Evolutionary conservation across 1,140 invertebrate genomes (phyloP).

Genomic region (Holcopasites calliopsidis): DNA sequence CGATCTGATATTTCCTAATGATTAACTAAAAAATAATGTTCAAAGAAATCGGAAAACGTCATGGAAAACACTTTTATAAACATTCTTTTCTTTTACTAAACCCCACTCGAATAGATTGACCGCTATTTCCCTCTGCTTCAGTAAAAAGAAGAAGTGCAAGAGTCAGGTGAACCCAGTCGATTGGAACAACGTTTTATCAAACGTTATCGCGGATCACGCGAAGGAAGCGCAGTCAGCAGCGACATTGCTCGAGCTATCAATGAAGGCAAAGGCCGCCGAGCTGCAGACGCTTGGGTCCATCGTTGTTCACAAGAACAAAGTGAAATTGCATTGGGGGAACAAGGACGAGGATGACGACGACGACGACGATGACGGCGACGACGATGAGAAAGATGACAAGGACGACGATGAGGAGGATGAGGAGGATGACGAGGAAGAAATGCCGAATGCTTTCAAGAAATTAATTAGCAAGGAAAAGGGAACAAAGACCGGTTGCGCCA

Average conservation of each 20-base stretch:
- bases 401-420: conserved; percentile 34
- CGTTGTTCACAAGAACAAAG: conserved; percentile 54
- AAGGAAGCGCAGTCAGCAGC: conserved; percentile 41
- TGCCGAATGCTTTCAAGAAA: conserved; percentile 63
- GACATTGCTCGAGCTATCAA: conserved; percentile 57
- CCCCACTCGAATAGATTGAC: too few species aligned
- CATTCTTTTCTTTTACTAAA: too few species aligned
- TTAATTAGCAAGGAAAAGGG: conserved; percentile 64
- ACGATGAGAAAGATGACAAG: conserved; percentile 37
- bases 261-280: conserved; percentile 56
- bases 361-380: conserved; percentile 24
- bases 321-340: conserved; percentile 64
- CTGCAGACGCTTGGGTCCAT: conserved; percentile 64
- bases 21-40: too few species aligned
- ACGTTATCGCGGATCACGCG: conserved; percentile 54
- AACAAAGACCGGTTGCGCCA: conserved; percentile 61
- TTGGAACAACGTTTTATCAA: conserved; percentile 71
- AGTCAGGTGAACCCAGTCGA: conserved; percentile 64
- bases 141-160: conserved; percentile 75
- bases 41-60: too few species aligned
- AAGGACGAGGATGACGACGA: conserved; percentile 18
- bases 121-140: conserved; percentile 29
- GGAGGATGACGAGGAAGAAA: conserved; percentile 19
- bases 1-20: too few species aligned
- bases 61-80: too few species aligned